These are phyloP conservation scores for Iguana delicatissima DNA, from an alignment of 2,797 vertebrate genomes.

Conservation along the genomic window DNA sequence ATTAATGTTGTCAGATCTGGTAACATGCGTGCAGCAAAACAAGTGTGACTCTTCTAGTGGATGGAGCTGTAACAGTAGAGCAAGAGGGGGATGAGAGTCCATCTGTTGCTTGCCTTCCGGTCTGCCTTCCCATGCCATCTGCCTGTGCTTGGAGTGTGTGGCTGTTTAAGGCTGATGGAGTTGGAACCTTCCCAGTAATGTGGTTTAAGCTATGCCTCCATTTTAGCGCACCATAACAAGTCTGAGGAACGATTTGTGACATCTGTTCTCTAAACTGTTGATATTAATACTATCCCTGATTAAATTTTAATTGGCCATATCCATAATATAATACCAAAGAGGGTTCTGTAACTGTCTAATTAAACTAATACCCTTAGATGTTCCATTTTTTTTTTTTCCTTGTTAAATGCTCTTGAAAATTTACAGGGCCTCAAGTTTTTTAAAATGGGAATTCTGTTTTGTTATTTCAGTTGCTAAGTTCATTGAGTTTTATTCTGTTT, in stretches of 20 bases:
- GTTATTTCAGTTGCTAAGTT: conserved; percentile 52
- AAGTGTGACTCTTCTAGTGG: not conserved
- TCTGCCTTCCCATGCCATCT: not conserved
- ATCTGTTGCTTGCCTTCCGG: not conserved
- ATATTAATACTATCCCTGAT: conserved; percentile 48
- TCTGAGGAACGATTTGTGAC: not conserved
- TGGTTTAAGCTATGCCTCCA: conserved; percentile 4
- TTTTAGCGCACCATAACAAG: not conserved
- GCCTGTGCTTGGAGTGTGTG: not conserved
- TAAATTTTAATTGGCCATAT: conserved; percentile 65
- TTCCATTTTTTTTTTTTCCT: conserved; percentile 47
- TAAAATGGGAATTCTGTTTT: conserved; percentile 65
- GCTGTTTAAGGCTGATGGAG: not conserved
- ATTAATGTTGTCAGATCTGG: not conserved
- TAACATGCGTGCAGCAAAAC: not conserved
- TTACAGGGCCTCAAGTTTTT: conserved; percentile 64
- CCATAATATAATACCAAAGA: conserved; percentile 58
- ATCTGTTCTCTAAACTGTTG: conserved; percentile 34
- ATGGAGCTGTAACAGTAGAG: not conserved
- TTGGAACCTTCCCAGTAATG: not conserved
- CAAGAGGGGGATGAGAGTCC: not conserved
- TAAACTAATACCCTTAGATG: conserved; percentile 47
- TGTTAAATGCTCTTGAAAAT: conserved; percentile 53
- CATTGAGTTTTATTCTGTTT: conserved; percentile 66
- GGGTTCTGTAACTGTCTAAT: conserved; percentile 37